phyloP scores from a whole-genome alignment of 1,140 invertebrate species.

The Tetramorium parvispinum region DNA sequence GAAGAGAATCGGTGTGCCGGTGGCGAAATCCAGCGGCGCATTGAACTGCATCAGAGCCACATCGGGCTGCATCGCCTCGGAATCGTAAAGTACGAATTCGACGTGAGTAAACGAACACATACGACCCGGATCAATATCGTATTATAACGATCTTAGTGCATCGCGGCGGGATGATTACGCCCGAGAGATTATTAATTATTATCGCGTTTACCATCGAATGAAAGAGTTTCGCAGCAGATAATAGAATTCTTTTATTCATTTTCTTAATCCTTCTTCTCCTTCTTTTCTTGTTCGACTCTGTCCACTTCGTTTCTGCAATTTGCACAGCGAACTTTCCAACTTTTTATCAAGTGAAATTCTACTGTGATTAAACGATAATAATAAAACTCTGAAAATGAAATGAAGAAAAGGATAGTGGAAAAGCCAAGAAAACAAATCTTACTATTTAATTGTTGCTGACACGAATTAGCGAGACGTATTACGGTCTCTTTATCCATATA shows the following conservation, averaged over 20 bases:
- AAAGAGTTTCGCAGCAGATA: not conserved
- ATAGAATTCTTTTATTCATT: not conserved
- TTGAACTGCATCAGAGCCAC: conserved; percentile 28
- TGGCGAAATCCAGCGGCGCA: conserved; percentile 40
- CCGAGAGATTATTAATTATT: conserved; percentile 34
- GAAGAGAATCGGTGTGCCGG: conserved; percentile 42
- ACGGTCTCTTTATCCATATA: not conserved
- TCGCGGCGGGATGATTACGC: conserved; percentile 15
- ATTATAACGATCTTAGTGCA: conserved; percentile 19
- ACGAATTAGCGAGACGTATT: not conserved
- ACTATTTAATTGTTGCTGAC: not conserved
- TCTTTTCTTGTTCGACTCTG: not conserved
- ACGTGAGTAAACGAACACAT: not conserved
- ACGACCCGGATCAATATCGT: not conserved
- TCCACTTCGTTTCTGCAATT: not conserved
- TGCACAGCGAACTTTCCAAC: not conserved
- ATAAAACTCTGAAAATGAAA: not conserved
- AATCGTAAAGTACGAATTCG: conserved; percentile 52
- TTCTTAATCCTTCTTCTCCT: not conserved
- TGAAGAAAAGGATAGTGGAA: not conserved
- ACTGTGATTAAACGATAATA: not conserved
- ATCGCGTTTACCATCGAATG: not conserved
- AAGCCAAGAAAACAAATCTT: not conserved
- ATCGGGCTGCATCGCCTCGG: not conserved
- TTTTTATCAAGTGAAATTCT: not conserved